These are phyloP conservation scores for Lepilemur septentrionalis DNA, from an alignment of 2,797 vertebrate species.

Conservation along the genomic window DNA sequence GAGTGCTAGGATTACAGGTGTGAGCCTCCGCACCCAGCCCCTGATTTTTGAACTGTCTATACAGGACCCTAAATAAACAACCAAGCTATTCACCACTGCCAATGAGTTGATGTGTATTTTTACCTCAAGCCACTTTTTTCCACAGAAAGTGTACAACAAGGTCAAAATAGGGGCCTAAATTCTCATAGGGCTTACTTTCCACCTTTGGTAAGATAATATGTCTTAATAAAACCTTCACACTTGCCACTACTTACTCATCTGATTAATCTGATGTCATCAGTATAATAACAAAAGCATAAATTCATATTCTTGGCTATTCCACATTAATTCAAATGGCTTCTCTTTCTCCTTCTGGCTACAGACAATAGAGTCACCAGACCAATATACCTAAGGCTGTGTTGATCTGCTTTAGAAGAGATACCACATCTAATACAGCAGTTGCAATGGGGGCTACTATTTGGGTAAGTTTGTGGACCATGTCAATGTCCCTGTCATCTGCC, in stretches of 20 bases:
- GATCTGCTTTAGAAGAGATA: not conserved
- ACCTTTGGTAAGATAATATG: not conserved
- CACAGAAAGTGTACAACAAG: not conserved
- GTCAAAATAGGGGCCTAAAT: not conserved
- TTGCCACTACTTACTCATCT: not conserved
- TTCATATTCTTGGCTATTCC: not conserved
- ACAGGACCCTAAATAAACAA: not conserved
- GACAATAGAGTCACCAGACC: not conserved
- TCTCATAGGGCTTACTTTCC: not conserved
- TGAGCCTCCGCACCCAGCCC: too few species aligned
- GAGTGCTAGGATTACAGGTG: too few species aligned
- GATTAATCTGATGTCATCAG: not conserved
- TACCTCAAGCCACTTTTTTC: not conserved
- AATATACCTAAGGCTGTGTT: not conserved
- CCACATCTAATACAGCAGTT: not conserved
- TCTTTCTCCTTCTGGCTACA: not conserved
- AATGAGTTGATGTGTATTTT: not conserved
- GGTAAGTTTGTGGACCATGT: not conserved
- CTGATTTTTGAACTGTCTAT: not conserved
- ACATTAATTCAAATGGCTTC: not conserved
- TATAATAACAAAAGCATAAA: not conserved
- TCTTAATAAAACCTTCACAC: not conserved
- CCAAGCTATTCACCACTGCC: not conserved
- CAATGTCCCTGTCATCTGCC: not conserved
- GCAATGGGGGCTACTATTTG: not conserved